phyloP scores from a whole-genome alignment of 1,140 invertebrate species.

The Drosophila leontia region DNA sequence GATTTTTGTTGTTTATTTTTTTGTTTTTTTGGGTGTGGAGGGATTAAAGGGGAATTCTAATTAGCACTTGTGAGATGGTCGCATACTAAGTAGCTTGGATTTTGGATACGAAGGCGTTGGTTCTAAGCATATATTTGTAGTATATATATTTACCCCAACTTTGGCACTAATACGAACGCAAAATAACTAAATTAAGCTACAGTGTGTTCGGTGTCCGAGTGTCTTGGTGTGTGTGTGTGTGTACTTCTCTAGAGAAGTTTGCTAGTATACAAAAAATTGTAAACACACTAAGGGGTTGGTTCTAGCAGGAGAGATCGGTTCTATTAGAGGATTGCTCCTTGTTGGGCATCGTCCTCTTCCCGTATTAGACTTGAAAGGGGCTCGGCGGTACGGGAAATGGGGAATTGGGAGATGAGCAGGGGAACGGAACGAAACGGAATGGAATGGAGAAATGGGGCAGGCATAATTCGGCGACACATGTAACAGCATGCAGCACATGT shows the following conservation, averaged over 20 bases:
- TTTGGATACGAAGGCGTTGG: slow-evolving; percentile 52
- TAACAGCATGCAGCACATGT: slow-evolving; percentile 49
- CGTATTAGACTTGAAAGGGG: background rate
- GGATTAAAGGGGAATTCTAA: slow-evolving; percentile 60
- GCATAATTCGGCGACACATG: slow-evolving; percentile 28
- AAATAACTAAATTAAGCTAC: slow-evolving; percentile 43
- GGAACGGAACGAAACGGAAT: background rate
- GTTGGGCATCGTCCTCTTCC: slow-evolving; percentile 4
- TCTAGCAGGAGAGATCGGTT: slow-evolving; percentile 12
- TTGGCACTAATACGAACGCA: slow-evolving; percentile 43
- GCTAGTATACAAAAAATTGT: slow-evolving; percentile 16
- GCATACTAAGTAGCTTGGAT: slow-evolving; percentile 64
- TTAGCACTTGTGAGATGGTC: slow-evolving; percentile 85
- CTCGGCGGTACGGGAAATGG: background rate
- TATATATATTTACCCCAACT: slow-evolving; percentile 41
- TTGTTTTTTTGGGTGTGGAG: background rate
- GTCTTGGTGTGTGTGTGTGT: slow-evolving; percentile 8
- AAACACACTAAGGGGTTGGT: slow-evolving; percentile 21
- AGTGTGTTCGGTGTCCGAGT: slow-evolving; percentile 36
- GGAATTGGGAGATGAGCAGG: background rate
- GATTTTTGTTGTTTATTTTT: slow-evolving; percentile 27
- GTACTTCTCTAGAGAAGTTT: slow-evolving; percentile 37
- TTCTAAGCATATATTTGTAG: slow-evolving; percentile 35
- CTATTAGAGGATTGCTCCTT: background rate
- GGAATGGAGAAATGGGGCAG: slow-evolving; percentile 1